phyloP scores from a whole-genome alignment of 2,797 vertebrate species.

The Margarornis squamiger region DNA sequence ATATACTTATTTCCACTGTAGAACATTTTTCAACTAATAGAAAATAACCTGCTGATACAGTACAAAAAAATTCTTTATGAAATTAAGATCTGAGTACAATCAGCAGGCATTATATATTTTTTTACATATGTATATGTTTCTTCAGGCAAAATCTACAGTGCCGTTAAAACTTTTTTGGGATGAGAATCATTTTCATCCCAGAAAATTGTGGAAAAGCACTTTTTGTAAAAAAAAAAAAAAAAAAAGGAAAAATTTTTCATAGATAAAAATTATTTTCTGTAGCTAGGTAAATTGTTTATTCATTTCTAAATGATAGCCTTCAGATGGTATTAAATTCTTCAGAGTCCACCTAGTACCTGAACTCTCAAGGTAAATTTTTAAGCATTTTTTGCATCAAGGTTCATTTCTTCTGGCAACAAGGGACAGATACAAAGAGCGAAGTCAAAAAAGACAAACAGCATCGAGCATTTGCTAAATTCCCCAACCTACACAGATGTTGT shows the following conservation, averaged over 20 bases:
- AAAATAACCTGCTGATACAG: neutral
- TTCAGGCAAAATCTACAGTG: neutral
- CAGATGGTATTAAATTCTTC: neutral
- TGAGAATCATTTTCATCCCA: neutral
- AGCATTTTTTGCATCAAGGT: neutral
- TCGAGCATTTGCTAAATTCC: neutral
- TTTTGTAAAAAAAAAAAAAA: neutral
- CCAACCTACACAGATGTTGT: neutral
- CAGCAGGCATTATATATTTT: neutral
- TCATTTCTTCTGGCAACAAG: neutral
- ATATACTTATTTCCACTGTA: neutral
- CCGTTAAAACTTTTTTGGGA: neutral
- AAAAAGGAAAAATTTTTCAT: neutral
- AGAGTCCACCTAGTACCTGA: neutral
- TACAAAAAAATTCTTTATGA: neutral
- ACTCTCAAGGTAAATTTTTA: neutral
- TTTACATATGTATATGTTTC: neutral
- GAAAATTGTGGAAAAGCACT: neutral
- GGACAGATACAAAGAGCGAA: neutral
- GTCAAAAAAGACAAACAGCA: neutral
- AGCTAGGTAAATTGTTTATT: neutral
- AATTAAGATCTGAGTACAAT: neutral
- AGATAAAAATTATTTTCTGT: neutral
- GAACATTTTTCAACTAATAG: neutral
- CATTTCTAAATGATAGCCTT: neutral